Conservation (phyloP, 35 echinoderm and acorn worm genomes). For the Stichopus chloronotus region DNA sequence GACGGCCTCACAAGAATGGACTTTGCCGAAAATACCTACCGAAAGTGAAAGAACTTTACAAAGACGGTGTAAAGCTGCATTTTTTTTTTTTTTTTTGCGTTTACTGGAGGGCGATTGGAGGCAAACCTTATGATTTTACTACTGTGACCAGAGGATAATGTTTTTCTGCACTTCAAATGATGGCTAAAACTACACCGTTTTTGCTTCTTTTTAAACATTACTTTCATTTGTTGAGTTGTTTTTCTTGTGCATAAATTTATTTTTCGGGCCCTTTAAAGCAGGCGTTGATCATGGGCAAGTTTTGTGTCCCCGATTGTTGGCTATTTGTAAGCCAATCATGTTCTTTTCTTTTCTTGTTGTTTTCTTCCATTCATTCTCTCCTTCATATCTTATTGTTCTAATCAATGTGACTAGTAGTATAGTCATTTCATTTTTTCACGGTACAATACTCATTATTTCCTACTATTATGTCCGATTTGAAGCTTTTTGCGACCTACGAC, state of each 20-base stretch:
- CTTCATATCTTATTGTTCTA: not conserved
- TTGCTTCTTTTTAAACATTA: not conserved
- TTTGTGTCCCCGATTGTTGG: not conserved
- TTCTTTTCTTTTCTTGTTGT: not conserved
- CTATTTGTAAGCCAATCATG: not conserved
- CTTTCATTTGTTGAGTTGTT: not conserved
- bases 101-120: not conserved
- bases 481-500: not conserved
- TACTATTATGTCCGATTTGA: not conserved
- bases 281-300: not conserved
- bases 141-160: not conserved
- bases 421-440: not conserved
- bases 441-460: not conserved
- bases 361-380: not conserved
- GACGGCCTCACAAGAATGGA: not conserved
- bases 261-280: not conserved
- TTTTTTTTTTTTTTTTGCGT: not conserved
- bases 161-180: not conserved
- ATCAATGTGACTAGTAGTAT: not conserved
- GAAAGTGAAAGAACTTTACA: not conserved
- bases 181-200: not conserved
- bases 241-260: not conserved
- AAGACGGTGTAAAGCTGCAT: not conserved
- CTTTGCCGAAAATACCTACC: not conserved
- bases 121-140: not conserved